Evolutionary conservation across 1,140 invertebrate species (phyloP), one percentile per base, ranked within the genome.

Genomic region (Bombus superbus): DNA sequence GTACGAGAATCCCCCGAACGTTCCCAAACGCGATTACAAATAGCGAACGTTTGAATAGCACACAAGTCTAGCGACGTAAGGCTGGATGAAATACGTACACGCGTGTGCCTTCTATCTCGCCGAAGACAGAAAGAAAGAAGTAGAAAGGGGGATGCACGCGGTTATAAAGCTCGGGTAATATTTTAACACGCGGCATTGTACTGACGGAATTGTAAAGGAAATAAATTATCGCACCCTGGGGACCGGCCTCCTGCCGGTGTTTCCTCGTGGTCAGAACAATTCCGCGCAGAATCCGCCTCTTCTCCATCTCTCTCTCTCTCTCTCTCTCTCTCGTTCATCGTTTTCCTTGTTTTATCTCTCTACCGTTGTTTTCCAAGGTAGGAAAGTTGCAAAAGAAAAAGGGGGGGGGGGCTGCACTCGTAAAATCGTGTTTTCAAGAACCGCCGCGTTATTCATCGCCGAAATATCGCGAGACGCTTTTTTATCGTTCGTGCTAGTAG

Each of bases 111-210:
- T 32, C 62, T 83, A 68, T 83, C 78, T 79, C 44, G 81, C 75
- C 69, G 42, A 57, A 62, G 62, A 81, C 69, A 64, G 64, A 64
- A 47, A 62, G 72, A 76, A 47, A 69, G 62, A 47, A 72, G 32
- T 6, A 13, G 22, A 53, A 64, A 62, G 82, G 59, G 44, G 62
- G 42, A 68, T 15, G 86, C 66, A 62, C 73, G 38, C 83, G 71
- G 85, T 85, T 92, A 88, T 90, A 89, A 91, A 92, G 90, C 90
- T 87, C 84, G 87, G 73, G 85, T 89, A 87, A 91, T 93, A 93
- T 93, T 92, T 93, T 92, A 92, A 90, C 87, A 90, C 79, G 89
- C 47, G 82, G 83, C 88, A 89, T 92, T 92, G 89, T 91, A 91
- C 90, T 89, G 90, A 86, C 86, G 88, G 91, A 90, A 92, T 92